Percentiles rank a stretch among this genome's conserved stretches.
These are phyloP conservation scores for Mugil cephalus DNA, from an alignment of 2,113 vertebrate species.

Conservation along the genomic window DNA sequence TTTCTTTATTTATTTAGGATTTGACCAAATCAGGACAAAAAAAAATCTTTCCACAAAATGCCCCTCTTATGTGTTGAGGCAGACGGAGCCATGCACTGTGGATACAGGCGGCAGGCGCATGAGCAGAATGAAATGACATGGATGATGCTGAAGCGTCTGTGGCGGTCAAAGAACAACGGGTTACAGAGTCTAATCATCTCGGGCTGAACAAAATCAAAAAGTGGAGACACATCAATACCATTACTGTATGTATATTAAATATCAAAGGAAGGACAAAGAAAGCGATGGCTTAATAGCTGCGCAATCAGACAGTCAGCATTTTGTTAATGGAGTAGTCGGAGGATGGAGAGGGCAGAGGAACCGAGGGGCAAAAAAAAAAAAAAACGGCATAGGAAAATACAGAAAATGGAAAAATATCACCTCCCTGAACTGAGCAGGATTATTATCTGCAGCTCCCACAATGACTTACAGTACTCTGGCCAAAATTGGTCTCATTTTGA, in stretches of 20 bases:
- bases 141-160: conserved; percentile 30
- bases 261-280: conserved; percentile 29
- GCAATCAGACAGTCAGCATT: conserved; percentile 40
- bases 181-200: background rate
- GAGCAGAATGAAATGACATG: conserved; percentile 50
- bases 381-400: conserved; percentile 36
- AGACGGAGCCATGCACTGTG: conserved; percentile 13
- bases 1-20: conserved; percentile 26
- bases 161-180: conserved; percentile 16
- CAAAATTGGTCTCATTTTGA: conserved; percentile 56
- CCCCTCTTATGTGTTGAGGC: conserved; percentile 25
- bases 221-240: conserved; percentile 2
- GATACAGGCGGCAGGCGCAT: conserved; percentile 31
- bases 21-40: conserved; percentile 16
- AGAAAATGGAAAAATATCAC: conserved; percentile 63
- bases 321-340: conserved; percentile 48
- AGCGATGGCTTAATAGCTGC: conserved; percentile 31
- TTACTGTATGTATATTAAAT: conserved; percentile 21
- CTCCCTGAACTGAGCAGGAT: conserved; percentile 52
- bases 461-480: conserved; percentile 38
- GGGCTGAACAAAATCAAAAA: conserved; percentile 31
- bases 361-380: background rate
- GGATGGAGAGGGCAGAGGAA: conserved; percentile 20
- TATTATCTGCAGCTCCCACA: conserved; percentile 54
- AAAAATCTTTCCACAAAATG: conserved; percentile 25